Percentiles rank a stretch among this genome's conserved stretches.
Evolutionary conservation across 1,140 invertebrate genomes (phyloP).

Genomic region (Pseudomyrmex pallidus): DNA sequence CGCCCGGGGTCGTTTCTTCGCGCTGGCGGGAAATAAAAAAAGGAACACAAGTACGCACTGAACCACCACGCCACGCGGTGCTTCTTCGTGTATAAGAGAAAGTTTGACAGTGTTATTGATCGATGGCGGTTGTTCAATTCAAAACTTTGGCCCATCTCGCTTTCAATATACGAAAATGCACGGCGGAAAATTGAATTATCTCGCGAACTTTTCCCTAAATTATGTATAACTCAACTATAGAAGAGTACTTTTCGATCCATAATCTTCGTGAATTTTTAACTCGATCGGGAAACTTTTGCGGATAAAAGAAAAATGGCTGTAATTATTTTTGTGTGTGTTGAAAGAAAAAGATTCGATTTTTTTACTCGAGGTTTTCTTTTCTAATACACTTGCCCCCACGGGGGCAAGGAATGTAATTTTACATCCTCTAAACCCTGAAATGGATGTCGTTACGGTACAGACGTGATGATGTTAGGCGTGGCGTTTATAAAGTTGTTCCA

Average conservation of each 20-base stretch:
- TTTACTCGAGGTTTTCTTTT: neutral
- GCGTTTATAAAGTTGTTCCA: neutral
- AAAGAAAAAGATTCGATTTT: neutral
- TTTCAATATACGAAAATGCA: neutral
- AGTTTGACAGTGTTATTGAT: constrained; percentile 6
- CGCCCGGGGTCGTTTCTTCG: neutral
- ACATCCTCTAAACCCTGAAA: too few species aligned
- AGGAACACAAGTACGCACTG: neutral
- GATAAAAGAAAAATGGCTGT: neutral
- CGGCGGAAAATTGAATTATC: constrained; percentile 2
- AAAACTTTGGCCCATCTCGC: neutral
- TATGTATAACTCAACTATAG: neutral
- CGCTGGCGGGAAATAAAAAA: neutral
- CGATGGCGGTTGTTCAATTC: neutral
- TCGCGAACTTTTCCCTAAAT: neutral
- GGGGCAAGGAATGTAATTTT: too few species aligned
- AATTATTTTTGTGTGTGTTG: neutral
- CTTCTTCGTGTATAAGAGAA: neutral
- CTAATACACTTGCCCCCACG: too few species aligned
- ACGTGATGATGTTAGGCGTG: neutral
- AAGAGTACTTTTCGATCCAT: neutral
- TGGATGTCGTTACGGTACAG: neutral
- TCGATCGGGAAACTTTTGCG: neutral
- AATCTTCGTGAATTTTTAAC: neutral
- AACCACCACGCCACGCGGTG: too few species aligned